These are phyloP conservation scores for Tricholauxania praeusta DNA, from an alignment of 2,888 invertebrate genomes.

Conservation along the genomic window DNA sequence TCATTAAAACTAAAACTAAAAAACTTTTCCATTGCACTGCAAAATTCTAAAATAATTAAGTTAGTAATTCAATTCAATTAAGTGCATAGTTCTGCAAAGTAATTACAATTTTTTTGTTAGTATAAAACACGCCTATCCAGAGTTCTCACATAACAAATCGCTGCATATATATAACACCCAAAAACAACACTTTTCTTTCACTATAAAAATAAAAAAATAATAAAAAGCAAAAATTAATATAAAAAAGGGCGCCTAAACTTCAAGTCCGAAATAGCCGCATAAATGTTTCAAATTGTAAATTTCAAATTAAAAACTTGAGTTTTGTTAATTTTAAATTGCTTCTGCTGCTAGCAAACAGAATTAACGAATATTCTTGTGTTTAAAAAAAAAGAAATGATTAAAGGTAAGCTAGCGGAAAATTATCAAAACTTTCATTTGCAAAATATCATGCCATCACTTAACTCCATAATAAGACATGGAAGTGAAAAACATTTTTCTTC, in stretches of 20 bases:
- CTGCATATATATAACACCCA: slow-evolving; percentile 27
- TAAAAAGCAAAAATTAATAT: slow-evolving; percentile 42
- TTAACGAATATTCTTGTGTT: slow-evolving; percentile 39
- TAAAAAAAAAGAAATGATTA: slow-evolving; percentile 13
- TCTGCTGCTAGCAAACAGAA: slow-evolving; percentile 31
- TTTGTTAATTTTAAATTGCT: slow-evolving; percentile 16
- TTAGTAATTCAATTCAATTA: slow-evolving; percentile 7
- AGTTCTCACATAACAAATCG: slow-evolving; percentile 59
- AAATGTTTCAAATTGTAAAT: slow-evolving; percentile 63
- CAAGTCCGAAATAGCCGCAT: slow-evolving; percentile 66
- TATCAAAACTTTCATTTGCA: neutral
- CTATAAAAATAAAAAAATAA: slow-evolving; percentile 16
- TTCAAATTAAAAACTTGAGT: slow-evolving; percentile 2
- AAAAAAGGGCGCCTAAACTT: slow-evolving; percentile 64
- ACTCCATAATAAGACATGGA: slow-evolving; percentile 23
- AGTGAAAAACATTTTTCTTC: slow-evolving; percentile 3
- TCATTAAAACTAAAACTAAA: neutral
- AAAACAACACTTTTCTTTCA: slow-evolving; percentile 15
- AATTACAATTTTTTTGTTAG: slow-evolving; percentile 4
- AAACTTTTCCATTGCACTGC: neutral
- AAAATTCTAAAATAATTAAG: slow-evolving; percentile 10
- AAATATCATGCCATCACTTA: neutral
- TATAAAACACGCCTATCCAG: slow-evolving; percentile 60
- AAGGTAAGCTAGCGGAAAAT: slow-evolving; percentile 5
- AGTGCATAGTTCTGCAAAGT: slow-evolving; percentile 22